Evolutionary conservation across 2,888 invertebrate genomes (phyloP), one percentile per base, ranked within the genome.

Genomic region (Phorcus lineatus): DNA sequence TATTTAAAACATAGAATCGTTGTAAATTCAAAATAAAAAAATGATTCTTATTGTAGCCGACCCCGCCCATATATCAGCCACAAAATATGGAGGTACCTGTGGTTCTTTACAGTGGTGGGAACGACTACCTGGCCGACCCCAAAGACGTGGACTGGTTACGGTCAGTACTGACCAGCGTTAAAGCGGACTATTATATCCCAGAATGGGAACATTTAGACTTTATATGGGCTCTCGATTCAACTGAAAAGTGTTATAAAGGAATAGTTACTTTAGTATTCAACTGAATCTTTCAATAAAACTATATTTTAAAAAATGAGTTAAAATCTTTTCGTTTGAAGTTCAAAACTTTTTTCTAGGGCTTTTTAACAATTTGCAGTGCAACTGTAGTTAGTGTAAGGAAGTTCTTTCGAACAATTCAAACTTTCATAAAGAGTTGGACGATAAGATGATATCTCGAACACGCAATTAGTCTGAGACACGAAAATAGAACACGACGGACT

Each of bases 51-150:
- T 84, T 85, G 16, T 85, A 93, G 92, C 78, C 87, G 0, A 86
- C 86, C 17, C 93, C 94, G 22, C 93, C 93, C 3, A 67, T 82
- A 55, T 93, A 93, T 83, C 82, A 90, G 78, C 75, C 90, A 0
- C 81, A 80, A 19, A 88, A 90, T 16, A 86, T 93, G 22, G 87
- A 81, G 11, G 88, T 90, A 0, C 92, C 92, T 9, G 89, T 96
- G 2, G 95, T 95, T 57, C 90, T 97, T 54, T 95, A 96, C 85
- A 96, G 95, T 88, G 95, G 95, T 0, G 93, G 95, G 54, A 96
- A 96, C 86, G 97, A 97, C 92, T 96, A 95, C 95, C 92, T 97
- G 0, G 95, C 96, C 0, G 95, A 95, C 87, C 94, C 95, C 1
- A 28, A 67, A 6, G 87, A 90, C 82, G 88, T 88, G 47, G 80